phyloP scores from a whole-genome alignment of 2,113 vertebrate genomes.

The Caretta caretta region DNA sequence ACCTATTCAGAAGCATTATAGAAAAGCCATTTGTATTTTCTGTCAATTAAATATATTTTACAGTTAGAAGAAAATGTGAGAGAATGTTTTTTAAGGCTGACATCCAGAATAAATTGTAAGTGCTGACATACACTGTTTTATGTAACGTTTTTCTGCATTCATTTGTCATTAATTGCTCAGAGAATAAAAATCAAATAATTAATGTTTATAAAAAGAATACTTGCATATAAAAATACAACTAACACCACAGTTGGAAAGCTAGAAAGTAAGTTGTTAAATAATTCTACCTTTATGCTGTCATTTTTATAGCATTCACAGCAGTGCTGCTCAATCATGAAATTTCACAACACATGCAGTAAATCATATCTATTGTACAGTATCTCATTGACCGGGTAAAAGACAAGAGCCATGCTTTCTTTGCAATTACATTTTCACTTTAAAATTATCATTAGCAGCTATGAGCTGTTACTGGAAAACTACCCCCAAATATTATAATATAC shows the following conservation, averaged over 20 bases:
- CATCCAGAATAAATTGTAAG: background rate
- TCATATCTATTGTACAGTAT: rapidly evolving
- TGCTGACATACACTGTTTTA: background rate
- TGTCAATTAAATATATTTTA: background rate
- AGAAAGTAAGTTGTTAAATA: background rate
- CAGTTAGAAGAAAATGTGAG: background rate
- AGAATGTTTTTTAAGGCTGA: background rate
- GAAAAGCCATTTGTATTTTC: background rate
- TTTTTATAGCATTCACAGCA: background rate
- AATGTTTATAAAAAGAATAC: background rate
- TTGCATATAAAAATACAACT: background rate
- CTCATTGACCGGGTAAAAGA: background rate
- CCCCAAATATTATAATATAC: constrained; percentile 31
- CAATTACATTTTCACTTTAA: constrained; percentile 2
- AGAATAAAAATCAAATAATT: constrained; percentile 22
- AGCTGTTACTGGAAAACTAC: constrained; percentile 17
- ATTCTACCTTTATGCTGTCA: background rate
- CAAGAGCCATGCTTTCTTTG: background rate
- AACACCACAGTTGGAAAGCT: background rate
- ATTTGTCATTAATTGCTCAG: background rate
- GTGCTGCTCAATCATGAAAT: background rate
- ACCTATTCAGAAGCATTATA: background rate
- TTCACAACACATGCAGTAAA: background rate
- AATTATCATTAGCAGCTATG: constrained; percentile 17
- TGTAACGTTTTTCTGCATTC: background rate